Conservation (phyloP, 2,113 vertebrate genomes). For the Periophthalmus modestus region DNA sequence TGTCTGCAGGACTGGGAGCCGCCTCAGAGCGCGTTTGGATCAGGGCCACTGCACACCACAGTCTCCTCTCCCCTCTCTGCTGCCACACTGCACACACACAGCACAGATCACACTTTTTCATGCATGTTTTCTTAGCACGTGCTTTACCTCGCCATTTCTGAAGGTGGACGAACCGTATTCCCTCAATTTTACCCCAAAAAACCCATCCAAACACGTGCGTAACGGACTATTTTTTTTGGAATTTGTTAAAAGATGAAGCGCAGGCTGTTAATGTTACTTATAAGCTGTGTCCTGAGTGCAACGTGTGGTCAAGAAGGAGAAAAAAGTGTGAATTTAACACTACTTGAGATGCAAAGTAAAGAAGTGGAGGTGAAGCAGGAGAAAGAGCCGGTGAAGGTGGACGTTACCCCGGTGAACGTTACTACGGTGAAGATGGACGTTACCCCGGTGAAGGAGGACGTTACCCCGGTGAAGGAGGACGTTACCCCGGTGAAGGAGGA, state of each 20-base stretch:
- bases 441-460: conserved; percentile 1
- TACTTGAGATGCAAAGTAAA: neutral
- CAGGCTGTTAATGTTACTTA: conserved; percentile 17
- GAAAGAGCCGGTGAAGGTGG: conserved; percentile 11
- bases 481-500: conserved; percentile 1
- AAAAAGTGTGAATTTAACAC: neutral
- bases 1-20: neutral
- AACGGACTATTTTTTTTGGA: neutral
- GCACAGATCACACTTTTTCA: neutral
- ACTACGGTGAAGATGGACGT: neutral
- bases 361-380: neutral
- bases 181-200: neutral
- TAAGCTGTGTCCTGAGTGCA: conserved; percentile 16
- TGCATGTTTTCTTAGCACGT: too few species aligned
- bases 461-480: neutral
- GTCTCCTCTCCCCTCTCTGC: neutral
- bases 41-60: neutral
- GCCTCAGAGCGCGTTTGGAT: neutral
- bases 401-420: too few species aligned
- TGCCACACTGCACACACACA: neutral
- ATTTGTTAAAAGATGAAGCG: conserved; percentile 36
- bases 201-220: neutral
- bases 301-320: neutral
- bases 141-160: neutral
- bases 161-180: neutral